Conservation (phyloP, 2,797 vertebrate genomes). For the Bovichtus diacanthus region DNA sequence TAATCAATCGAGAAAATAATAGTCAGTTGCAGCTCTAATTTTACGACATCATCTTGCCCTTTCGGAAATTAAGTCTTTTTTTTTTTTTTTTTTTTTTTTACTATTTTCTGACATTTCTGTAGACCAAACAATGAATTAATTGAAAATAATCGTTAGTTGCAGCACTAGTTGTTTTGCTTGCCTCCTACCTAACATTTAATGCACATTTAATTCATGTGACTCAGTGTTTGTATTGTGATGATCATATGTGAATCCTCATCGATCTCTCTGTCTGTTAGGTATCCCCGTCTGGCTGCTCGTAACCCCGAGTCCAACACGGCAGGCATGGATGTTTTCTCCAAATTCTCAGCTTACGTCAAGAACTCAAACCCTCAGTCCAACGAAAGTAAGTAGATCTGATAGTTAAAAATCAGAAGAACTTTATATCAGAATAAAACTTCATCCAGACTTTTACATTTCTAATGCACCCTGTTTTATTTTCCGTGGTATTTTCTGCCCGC, state of each 20-base stretch:
- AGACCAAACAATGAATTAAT: neutral
- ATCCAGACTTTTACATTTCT: neutral
- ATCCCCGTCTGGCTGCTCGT: conserved; percentile 88
- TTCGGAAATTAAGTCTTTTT: too few species aligned
- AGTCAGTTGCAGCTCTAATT: too few species aligned
- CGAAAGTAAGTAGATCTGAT: conserved; percentile 84
- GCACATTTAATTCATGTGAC: neutral
- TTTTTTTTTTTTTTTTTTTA: neutral
- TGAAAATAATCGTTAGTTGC: neutral
- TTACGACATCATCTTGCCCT: too few species aligned
- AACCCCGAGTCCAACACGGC: conserved; percentile 95
- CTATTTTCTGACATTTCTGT: neutral
- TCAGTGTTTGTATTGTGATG: neutral
- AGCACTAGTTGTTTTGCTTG: neutral
- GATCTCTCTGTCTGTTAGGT: conserved; percentile 75
- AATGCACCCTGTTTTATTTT: neutral
- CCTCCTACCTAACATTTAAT: neutral
- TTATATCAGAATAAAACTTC: neutral
- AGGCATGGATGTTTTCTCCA: conserved; percentile 93
- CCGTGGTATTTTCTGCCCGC: neutral
- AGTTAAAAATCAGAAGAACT: too few species aligned
- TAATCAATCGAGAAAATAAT: too few species aligned
- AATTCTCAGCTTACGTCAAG: conserved; percentile 95
- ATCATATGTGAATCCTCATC: neutral
- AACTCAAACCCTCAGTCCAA: conserved; percentile 91